Percentiles rank a stretch among this genome's conserved stretches.
These are phyloP conservation scores for Dipodomys merriami DNA, from an alignment of 2,113 vertebrate genomes.

Conservation along the genomic window DNA sequence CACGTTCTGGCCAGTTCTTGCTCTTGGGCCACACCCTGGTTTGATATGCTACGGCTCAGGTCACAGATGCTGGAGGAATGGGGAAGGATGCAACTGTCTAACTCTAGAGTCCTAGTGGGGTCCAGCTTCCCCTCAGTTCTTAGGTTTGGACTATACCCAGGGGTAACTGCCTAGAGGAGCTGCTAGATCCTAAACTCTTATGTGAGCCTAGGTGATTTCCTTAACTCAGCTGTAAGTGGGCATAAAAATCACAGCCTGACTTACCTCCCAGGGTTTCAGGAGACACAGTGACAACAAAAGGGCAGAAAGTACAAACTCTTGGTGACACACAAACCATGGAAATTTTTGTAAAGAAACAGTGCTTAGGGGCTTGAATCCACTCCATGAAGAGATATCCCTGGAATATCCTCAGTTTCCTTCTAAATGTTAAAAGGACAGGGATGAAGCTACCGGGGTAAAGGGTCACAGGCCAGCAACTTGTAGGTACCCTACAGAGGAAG, in stretches of 20 bases:
- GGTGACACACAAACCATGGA: background rate
- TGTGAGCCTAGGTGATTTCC: conserved; percentile 14
- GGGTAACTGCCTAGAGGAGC: background rate
- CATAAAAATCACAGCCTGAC: conserved; percentile 15
- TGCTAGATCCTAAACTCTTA: background rate
- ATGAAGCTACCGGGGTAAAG: background rate
- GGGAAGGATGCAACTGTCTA: background rate
- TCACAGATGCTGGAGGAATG: background rate
- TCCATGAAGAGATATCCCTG: background rate
- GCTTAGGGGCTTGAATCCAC: background rate
- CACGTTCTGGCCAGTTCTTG: background rate
- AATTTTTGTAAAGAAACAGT: background rate
- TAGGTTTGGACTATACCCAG: background rate
- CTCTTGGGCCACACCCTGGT: background rate
- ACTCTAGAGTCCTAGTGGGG: background rate
- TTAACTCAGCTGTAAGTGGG: conserved; percentile 16
- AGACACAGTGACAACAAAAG: conserved; percentile 37
- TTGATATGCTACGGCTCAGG: background rate
- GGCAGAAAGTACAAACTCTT: conserved; percentile 3
- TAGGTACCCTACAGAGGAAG: background rate
- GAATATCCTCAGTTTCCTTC: background rate
- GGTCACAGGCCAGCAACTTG: background rate
- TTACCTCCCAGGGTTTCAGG: conserved; percentile 28
- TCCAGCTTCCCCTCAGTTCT: background rate
- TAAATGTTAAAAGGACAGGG: background rate